phyloP scores from a whole-genome alignment of 2,113 vertebrate genomes.

The Sapayoa aenigma region DNA sequence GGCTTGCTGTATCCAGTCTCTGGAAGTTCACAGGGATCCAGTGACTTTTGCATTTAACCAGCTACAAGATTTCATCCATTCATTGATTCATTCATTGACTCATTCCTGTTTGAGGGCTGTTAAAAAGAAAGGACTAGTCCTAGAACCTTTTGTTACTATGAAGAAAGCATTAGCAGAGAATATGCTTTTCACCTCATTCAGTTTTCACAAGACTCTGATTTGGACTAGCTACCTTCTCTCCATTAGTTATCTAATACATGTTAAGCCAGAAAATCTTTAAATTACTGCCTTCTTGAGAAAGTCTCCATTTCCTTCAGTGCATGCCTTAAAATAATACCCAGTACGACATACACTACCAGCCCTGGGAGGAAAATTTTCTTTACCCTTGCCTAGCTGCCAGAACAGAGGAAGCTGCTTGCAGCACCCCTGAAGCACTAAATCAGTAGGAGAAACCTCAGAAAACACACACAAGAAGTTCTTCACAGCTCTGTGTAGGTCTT shows the following conservation, averaged over 20 bases:
- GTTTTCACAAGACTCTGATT: not conserved
- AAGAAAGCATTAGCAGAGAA: not conserved
- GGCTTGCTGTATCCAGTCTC: not conserved
- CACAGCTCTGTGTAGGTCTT: not conserved
- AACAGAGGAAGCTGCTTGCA: not conserved
- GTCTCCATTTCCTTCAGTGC: not conserved
- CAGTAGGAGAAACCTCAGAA: not conserved
- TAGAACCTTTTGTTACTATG: not conserved
- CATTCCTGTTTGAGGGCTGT: not conserved
- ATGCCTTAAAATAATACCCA: not conserved
- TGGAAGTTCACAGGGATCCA: not conserved
- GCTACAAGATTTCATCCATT: not conserved
- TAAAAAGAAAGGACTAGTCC: not conserved
- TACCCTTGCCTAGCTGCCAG: not conserved
- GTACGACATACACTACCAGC: not conserved
- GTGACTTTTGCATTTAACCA: not conserved
- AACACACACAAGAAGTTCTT: not conserved
- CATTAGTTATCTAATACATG: not conserved
- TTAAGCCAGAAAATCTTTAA: not conserved
- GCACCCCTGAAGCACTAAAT: conserved; percentile 11
- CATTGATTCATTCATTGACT: not conserved
- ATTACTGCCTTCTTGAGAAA: not conserved
- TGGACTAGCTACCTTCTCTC: not conserved
- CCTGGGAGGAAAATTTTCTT: not conserved
- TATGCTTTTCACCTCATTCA: not conserved